Evolutionary conservation across 2,888 invertebrate genomes (phyloP), one percentile per base, ranked within the genome.

Genomic region (Mantis religiosa): DNA sequence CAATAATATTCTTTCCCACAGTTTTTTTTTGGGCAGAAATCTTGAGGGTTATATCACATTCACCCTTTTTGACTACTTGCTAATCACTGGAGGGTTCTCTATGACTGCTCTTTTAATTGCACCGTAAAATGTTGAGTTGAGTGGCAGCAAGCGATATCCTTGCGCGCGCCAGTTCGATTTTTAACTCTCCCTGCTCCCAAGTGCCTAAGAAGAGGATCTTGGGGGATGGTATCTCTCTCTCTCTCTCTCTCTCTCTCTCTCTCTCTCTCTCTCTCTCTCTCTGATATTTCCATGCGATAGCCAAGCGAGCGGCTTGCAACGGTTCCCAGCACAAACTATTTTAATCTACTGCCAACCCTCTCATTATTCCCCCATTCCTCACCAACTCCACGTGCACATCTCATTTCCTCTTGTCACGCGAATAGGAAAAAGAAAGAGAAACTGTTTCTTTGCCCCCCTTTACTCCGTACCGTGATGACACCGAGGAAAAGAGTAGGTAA

Each of bases 321-420:
- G 6, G 84, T 81, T 84, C 81, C 85, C 87, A 84, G 54, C 89
- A 81, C 28, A 87, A 83, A 83, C 83, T 88, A 87, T 89, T 89
- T 89, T 89, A 88, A 89, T 89, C 87, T 86, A 82, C 83, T 89
- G 28, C 88, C 27, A 84, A 20, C 82, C 87, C 30, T 87, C 87
- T 82, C 87, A 83, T 88, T 88, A 84, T 83, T 84, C 85, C 83
- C 25, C 86, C 88, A 82, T 28, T 54, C 85, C 83, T 87, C 82
- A 25, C 30, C 82, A 34, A 41, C 71, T 71, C 85, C 85, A 82
- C 84, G 84, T 88, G 54, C 85, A 87, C 89, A 89, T 88, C 89
- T 90, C 88, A 89, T 90, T 89, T 90, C 82, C 87, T 41, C n/a
- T 41, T 47, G 89, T 90, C 90, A 90, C 90, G 90, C 90, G 88